Evolutionary conservation across 2,797 vertebrate genomes (phyloP).

Genomic region (Kryptolebias ocellatus): DNA sequence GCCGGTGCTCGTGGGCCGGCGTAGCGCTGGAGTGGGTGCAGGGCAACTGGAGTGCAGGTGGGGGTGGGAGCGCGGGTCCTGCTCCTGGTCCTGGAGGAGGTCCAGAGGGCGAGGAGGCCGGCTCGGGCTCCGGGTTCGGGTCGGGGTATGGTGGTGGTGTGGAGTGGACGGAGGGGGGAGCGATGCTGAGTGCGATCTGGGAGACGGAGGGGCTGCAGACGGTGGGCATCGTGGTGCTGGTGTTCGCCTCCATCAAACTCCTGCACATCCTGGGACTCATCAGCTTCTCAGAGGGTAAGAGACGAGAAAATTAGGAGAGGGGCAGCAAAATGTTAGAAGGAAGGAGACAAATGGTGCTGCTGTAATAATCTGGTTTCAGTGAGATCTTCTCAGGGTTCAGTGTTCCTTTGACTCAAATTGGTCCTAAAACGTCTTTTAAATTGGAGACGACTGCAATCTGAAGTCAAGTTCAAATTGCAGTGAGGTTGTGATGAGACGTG

Average conservation of each 20-base stretch:
- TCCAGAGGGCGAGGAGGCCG: constrained; percentile 65
- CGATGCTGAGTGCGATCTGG: constrained; percentile 93
- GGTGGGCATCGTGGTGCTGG: constrained; percentile 97
- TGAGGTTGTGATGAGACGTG: constrained; percentile 4
- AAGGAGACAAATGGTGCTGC: background rate
- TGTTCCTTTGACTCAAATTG: background rate
- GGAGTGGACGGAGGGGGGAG: constrained; percentile 78
- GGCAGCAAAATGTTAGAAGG: background rate
- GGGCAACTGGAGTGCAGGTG: constrained; percentile 80
- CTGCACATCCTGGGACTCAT: constrained; percentile 98
- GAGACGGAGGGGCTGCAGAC: constrained; percentile 99
- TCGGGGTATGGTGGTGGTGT: constrained; percentile 79
- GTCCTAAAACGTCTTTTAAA: background rate
- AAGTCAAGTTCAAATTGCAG: background rate
- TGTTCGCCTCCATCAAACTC: constrained; percentile 97
- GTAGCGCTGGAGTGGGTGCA: constrained; percentile 73
- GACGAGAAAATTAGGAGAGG: background rate
- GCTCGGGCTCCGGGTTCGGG: constrained; percentile 72
- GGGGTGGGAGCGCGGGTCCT: constrained; percentile 55
- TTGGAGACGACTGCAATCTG: too few relatives aligned
- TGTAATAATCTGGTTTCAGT: background rate
- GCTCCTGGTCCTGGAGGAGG: constrained; percentile 45
- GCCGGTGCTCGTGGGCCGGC: constrained; percentile 63
- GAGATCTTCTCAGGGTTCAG: background rate
- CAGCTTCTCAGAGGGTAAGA: constrained; percentile 99